Base-by-base conservation (phyloP, 2,113 vertebrate genomes). In the Shinisaurus crocodilurus region DNA sequence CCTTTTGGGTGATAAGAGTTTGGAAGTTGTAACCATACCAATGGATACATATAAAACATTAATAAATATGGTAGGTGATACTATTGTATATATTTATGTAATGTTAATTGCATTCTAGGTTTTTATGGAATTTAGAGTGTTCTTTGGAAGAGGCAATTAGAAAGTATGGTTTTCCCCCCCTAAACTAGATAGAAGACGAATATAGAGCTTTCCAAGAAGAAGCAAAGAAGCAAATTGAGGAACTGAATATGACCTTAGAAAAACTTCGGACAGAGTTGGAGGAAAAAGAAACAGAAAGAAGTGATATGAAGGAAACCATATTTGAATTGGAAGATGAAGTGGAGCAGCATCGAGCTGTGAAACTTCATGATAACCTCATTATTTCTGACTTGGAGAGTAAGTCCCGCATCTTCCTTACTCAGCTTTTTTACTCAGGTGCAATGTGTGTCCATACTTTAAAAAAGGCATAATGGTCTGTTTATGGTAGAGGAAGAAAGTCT, bases 271-370 rank as follows among this genome's bases (percentile, higher is more conserved):
- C 96, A 48, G 99, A 99, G 1, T 95, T 99, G 48, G 98, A 99
- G 86, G 98, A 98, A 86, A 99, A 98, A 65, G 99, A 99, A 87
- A 98, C 98, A 0, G 99, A 99, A 92, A 97, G 98, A 72, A 98
- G 97, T 0, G 99, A 99, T 95, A 99, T 99, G 99, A 99, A 99
- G 93, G 99, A 99, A 94, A 99, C 98, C 7, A 99, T 99, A 95
- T 99, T 99, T 90, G 99, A 99, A 94, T 92, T 99, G 95, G 99
- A 99, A 95, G 99, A 99, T 45, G 99, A 99, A 96, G 99, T 99
- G 34, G 99, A 99, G 77, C 99, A 99, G 94, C 99, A 99, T 85
- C 97, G 99, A 79, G 99, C 99, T 18, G 98, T 99, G 45, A 99
- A 99, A 82, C 98, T 99, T 54, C 99, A 99, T 0, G 99, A 99